Conservation (phyloP, 2,113 vertebrate genomes). For the Cervus canadensis region DNA sequence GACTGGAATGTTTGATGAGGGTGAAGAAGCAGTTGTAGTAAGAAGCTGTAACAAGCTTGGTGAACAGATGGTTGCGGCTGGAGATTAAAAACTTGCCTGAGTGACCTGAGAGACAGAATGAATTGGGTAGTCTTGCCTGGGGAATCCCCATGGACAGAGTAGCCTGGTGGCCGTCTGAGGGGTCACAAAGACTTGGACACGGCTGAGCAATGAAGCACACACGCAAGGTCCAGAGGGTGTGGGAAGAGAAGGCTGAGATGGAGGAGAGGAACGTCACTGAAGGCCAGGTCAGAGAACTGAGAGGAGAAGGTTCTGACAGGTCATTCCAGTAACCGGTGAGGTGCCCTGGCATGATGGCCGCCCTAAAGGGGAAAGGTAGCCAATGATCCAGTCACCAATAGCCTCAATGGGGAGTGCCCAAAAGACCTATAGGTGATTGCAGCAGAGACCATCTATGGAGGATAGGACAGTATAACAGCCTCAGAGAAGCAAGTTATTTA, state of each 20-base stretch:
- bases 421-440: background rate
- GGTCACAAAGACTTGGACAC: background rate
- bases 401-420: background rate
- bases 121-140: background rate
- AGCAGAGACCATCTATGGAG: background rate
- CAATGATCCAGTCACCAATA: background rate
- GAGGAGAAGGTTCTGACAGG: background rate
- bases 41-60: background rate
- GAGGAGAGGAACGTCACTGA: background rate
- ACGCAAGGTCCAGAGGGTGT: background rate
- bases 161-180: background rate
- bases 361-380: background rate
- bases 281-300: background rate
- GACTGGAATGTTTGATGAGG: no score
- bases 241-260: background rate
- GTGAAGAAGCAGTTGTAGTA: background rate
- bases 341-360: background rate
- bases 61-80: background rate
- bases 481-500: background rate
- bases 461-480: rapidly evolving
- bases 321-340: background rate
- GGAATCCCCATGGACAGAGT: background rate
- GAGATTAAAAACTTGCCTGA: background rate
- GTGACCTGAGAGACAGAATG: background rate
- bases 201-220: background rate